Base-by-base conservation (phyloP, 1,140 invertebrate genomes). In the Dendrolimus punctatus region DNA sequence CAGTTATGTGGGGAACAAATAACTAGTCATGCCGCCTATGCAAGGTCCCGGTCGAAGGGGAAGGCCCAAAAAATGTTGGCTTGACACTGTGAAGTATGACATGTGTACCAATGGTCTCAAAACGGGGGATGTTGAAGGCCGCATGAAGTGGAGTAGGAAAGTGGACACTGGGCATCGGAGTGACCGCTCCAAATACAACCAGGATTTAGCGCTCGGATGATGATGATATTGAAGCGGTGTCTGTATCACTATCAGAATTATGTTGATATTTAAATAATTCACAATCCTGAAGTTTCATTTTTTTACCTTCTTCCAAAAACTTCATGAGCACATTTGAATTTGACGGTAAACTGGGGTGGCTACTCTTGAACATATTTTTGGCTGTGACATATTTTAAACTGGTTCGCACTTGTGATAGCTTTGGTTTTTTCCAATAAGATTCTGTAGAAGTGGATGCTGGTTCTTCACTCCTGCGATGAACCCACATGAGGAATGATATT, bases 401-500 rank as follows among this genome's bases (percentile, higher is more conserved):
- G 46, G 50, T 71, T 0, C 64, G 62, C 51, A 73, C 60, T 43
- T 52, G 55, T 6, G 71, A 61, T 4, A 69, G 53, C 8, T 63
- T 64, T 0, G 66, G 63, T 54, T 70, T 72, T 10, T 23, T 47
- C 67, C 67, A 85, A 46, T 87, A 87, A 41, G 81, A 87, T 23
- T 79, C 51, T 0, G 63, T 60, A 6, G 56, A 44, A 44, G 82
- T 88, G 9, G 64, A 68, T n/a, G 82, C 74, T n/a, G 78, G 78
- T 36, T 87, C 75, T 53, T 82, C 77, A 55, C 73, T 84, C 10
- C 81, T 55, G 5, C 66, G 49, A 63, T 71, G 62, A n/a, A 73
- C 48, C 70, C 68, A 69, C 66, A 73, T 66, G 1, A 71, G 8
- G 8, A 69, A 61, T 39, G 66, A 68, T 38, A 68, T 55, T 6